phyloP scores from a whole-genome alignment of 2,888 invertebrate genomes.

The Ptychoptera contaminata region DNA sequence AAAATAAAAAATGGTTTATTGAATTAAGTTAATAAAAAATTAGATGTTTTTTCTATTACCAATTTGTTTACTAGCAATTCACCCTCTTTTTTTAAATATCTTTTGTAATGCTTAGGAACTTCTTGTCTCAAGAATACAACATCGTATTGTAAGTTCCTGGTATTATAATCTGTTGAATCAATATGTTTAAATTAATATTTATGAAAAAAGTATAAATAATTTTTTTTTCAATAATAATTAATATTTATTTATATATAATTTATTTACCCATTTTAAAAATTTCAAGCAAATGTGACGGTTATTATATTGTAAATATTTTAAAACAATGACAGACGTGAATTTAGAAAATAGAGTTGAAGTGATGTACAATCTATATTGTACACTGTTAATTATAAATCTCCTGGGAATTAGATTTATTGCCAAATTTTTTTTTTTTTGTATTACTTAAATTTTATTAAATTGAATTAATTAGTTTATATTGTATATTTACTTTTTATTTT shows the following conservation, averaged over 20 bases:
- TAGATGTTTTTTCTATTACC: constrained; percentile 10
- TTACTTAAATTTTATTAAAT: no score
- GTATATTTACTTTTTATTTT: no score
- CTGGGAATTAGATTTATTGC: no score
- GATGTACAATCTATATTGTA: no score
- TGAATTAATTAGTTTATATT: no score
- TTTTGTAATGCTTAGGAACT: constrained; percentile 16
- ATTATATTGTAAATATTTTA: no score
- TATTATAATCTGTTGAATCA: no score
- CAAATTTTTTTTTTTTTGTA: no score
- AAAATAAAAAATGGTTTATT: neutral
- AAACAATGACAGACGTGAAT: no score
- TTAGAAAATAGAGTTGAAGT: no score
- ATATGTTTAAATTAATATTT: no score
- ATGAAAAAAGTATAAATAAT: neutral
- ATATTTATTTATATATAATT: neutral
- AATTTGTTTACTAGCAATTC: constrained; percentile 18
- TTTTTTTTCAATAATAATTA: neutral
- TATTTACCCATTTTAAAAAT: neutral
- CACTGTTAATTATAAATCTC: no score
- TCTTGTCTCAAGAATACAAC: constrained; percentile 15
- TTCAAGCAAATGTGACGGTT: neutral
- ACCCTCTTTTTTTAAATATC: constrained; percentile 16
- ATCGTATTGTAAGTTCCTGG: constrained; percentile 16
- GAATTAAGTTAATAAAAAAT: neutral